These are phyloP conservation scores for Syngnathus floridae DNA, from an alignment of 2,113 vertebrate species.

Conservation along the genomic window DNA sequence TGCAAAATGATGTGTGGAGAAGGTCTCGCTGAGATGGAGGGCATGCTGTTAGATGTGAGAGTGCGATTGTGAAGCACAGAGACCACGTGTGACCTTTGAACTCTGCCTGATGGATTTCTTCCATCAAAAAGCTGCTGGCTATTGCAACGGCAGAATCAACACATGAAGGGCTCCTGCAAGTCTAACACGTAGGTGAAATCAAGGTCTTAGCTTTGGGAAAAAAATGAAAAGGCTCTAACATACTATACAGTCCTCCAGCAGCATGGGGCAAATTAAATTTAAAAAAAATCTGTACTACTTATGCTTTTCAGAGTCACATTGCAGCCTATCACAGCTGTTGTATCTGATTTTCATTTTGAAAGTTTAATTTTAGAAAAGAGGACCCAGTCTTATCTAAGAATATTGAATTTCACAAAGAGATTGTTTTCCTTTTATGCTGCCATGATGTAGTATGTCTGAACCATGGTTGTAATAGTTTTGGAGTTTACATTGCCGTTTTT, in stretches of 20 bases:
- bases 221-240: background rate
- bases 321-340: too few species aligned
- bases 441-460: too few species aligned
- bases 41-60: conserved; percentile 45
- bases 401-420: too few species aligned
- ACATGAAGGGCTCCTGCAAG: conserved; percentile 38
- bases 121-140: conserved; percentile 39
- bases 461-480: too few species aligned
- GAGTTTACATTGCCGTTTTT: too few species aligned
- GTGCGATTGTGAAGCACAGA: conserved; percentile 51
- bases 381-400: too few species aligned
- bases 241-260: background rate
- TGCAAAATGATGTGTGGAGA: conserved; percentile 39
- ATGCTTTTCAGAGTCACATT: too few species aligned
- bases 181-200: conserved; percentile 19
- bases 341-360: too few species aligned
- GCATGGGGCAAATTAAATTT: background rate
- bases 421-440: too few species aligned
- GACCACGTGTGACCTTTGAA: conserved; percentile 57
- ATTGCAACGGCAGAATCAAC: conserved; percentile 18
- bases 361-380: too few species aligned
- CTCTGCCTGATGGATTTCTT: conserved; percentile 56
- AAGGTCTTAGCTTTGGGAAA: conserved; percentile 6
- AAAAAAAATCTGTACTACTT: too few species aligned
- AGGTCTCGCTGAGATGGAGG: conserved; percentile 41